Evolutionary conservation across 2,797 vertebrate species (phyloP).

Genomic region (Gephyroberyx darwinii): DNA sequence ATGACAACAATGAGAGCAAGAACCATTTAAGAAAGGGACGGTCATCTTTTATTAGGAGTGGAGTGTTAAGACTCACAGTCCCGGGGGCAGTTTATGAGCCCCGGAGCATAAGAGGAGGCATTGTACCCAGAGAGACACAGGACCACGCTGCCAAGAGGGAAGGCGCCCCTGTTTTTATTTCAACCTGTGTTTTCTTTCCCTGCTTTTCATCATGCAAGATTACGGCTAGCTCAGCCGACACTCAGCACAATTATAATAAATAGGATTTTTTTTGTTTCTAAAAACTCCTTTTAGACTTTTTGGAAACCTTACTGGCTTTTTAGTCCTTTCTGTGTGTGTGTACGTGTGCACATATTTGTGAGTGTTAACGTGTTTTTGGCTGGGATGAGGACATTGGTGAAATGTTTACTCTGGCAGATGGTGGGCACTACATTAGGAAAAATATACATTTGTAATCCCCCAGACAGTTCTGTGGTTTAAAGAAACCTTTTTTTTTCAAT

Average conservation of each 20-base stretch:
- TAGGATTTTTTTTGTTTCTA: neutral
- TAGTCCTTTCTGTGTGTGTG: neutral
- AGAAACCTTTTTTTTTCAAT: constrained; percentile 2
- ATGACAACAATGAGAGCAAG: constrained; percentile 12
- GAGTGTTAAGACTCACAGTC: neutral
- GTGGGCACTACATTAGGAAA: constrained; percentile 16
- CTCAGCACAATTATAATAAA: neutral
- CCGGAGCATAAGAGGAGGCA: neutral
- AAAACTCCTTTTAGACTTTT: neutral
- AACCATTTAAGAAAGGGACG: neutral
- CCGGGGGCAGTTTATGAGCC: constrained; percentile 7
- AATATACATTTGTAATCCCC: constrained; percentile 34
- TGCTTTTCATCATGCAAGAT: constrained; percentile 12
- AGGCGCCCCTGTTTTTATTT: neutral
- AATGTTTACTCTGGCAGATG: constrained; percentile 3
- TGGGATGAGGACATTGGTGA: neutral
- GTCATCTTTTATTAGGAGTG: constrained; percentile 7
- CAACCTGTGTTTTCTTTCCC: neutral
- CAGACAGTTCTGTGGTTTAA: neutral
- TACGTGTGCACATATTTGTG: neutral
- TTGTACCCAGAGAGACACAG: neutral
- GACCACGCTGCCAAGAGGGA: neutral
- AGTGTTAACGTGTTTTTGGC: constrained; percentile 6
- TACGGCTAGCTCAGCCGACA: neutral
- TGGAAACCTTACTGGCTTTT: neutral